Base-by-base conservation (phyloP, 2,888 invertebrate species). In the Andrena camellia region DNA sequence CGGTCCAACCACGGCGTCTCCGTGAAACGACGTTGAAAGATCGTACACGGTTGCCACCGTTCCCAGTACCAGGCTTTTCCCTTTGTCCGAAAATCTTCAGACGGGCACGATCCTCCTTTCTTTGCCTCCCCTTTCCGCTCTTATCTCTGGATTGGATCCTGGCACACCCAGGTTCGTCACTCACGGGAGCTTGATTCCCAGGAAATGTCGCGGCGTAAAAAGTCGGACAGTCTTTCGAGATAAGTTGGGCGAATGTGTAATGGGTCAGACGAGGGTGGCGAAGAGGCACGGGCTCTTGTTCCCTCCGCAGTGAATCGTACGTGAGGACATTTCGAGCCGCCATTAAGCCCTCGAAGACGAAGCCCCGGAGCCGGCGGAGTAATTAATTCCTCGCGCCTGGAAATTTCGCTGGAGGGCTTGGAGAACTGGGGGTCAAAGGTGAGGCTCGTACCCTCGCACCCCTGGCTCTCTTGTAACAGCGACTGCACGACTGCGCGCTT, bases 331-430 rank as follows among this genome's bases (percentile, higher is more conserved):
- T 80, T 42, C 26, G 64, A 54, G 50, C 29, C 54, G 54, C 67
- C 54, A 63, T 81, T 80, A 84, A 80, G 71, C 73, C 59, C 68
- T 75, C 77, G 74, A 84, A 81, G 84, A 67, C 73, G 70, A 76
- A 69, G 78, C 59, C 54, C 67, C 50, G 35, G 54, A 73, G 54
- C 54, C 70, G 72, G 35, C 66, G 69, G 29, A 26, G 81, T 78
- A 83, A 83, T 83, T 81, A 77, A 83, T 81, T 83, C 77, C 77
- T 86, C 76, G 87, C 83, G 86, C 59, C 81, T 81, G 60, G 85
- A 87, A 88, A 89, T 87, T 88, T 87, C 84, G 84, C 69, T 52
- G 29, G 66, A 67, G 48, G 33, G 71, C 29, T 59, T 10, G 33
- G 42, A 29, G 72, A 29, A 35, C 74, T 23, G 42, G 20, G n/a